Conservation (phyloP, 2,113 vertebrate genomes). For the Channa maculata region DNA sequence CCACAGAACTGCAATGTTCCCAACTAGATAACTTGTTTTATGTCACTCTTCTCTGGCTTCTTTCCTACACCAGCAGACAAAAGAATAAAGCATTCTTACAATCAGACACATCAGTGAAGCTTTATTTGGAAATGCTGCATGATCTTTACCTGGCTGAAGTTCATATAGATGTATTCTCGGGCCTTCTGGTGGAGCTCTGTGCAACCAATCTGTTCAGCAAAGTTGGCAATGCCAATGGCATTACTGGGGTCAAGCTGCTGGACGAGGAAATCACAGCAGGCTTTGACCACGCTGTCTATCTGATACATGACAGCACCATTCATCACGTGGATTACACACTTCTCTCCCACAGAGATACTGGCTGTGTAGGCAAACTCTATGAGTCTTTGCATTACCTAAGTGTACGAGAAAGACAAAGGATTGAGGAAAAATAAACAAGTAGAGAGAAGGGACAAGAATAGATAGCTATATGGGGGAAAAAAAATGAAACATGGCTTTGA, state of each 20-base stretch:
- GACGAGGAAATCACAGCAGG: constrained; percentile 92
- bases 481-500: neutral
- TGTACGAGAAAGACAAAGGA: neutral
- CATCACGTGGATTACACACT: constrained; percentile 95
- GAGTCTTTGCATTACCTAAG: constrained; percentile 90
- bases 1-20: neutral
- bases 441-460: neutral
- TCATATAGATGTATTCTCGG: constrained; percentile 95
- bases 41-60: neutral
- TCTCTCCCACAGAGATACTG: constrained; percentile 94
- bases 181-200: constrained; percentile 91
- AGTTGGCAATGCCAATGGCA: constrained; percentile 95
- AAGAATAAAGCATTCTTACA: no score
- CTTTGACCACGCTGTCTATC: constrained; percentile 94
- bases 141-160: constrained; percentile 91
- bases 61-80: neutral
- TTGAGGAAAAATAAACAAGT: neutral
- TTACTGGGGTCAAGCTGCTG: constrained; percentile 96
- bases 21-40: neutral
- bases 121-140: neutral
- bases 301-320: constrained; percentile 97
- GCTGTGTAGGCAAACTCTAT: constrained; percentile 96
- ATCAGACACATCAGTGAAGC: no score
- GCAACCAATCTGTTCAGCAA: constrained; percentile 94
- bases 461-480: no score